phyloP scores from a whole-genome alignment of 2,888 invertebrate species.

The Acleris laterana region DNA sequence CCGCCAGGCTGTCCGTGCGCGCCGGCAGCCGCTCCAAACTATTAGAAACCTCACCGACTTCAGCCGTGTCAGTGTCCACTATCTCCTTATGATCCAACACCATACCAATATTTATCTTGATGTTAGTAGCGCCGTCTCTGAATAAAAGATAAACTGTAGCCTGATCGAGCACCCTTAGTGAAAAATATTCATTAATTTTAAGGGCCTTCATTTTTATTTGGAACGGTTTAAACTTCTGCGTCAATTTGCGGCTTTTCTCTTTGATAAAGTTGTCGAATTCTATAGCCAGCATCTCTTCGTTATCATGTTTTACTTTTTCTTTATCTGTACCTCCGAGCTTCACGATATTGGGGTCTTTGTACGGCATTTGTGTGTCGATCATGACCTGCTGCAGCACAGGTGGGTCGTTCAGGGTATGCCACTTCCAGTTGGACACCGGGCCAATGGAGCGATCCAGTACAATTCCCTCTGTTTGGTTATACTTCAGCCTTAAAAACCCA shows the following conservation, averaged over 20 bases:
- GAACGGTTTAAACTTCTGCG: constrained; percentile 71
- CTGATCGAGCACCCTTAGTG: constrained; percentile 71
- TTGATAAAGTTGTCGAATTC: constrained; percentile 76
- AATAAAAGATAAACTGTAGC: constrained; percentile 69
- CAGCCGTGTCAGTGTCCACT: constrained; percentile 70
- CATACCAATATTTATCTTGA: constrained; percentile 78
- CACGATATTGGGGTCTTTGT: constrained; percentile 68
- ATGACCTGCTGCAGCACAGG: constrained; percentile 77
- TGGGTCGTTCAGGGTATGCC: constrained; percentile 77
- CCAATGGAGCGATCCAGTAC: constrained; percentile 69
- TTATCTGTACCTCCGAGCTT: constrained; percentile 52
- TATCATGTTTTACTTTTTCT: constrained; percentile 54
- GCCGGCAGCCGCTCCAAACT: constrained; percentile 53
- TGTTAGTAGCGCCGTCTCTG: constrained; percentile 67
- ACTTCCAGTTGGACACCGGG: constrained; percentile 75
- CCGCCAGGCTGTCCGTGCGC: constrained; percentile 67
- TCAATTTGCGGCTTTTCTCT: constrained; percentile 70
- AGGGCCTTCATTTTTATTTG: constrained; percentile 78
- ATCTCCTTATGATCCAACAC: constrained; percentile 79
- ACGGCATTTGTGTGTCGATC: constrained; percentile 72
- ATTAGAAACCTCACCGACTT: constrained; percentile 61
- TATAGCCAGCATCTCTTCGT: constrained; percentile 76
- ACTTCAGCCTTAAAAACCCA: constrained; percentile 61
- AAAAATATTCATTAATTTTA: constrained; percentile 76
- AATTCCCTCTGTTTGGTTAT: constrained; percentile 79